Base-by-base conservation (phyloP, 2,113 vertebrate genomes). In the Porphyrio hochstetteri region DNA sequence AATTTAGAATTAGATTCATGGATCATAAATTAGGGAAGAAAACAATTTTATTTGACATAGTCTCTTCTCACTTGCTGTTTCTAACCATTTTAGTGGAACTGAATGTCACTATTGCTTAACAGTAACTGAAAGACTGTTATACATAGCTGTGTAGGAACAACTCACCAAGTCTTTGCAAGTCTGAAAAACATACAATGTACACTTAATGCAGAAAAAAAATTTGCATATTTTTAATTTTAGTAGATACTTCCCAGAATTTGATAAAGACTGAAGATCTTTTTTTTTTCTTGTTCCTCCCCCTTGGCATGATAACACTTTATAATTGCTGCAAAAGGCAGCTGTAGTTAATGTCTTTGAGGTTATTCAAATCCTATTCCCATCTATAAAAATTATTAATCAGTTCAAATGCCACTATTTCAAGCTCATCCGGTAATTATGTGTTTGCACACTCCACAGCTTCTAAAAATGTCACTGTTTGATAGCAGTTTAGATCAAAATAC, bases 1-100 rank as follows among this genome's bases (percentile, higher is more conserved):
- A 90, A 90, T 92, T 92, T 81, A 74, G 68, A 88, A 75, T 86
- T 78, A 95, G 74, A 76, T 87, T 82, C 83, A n/a, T 61, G 21
- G 56, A 18, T 90, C 71, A 88, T 96, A 90, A 90, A 94, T 95
- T 79, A 64, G 75, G 28, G 57, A 65, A 82, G 77, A 82, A 92
- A 92, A 91, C 86, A 95, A 84, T 65, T 91, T 86, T 83, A 9
- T 96, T 92, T 91, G 60, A 81, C 50, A 50, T 11, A 83, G 36
- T 74, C 11, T 35, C 46, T 60, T 92, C 76, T 86, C 76, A 88
- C 64, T 94, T 90, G 52, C 75, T 86, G 29, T 95, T 70, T 93
- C 29, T 71, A 70, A 71, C 50, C 31, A 33, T 89, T 86, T 88
- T 53, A 81, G 75, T 86, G 79, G 55, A 83, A 90, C 64, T 67